A percentile compares a stretch with the other conserved stretches of the same genome.
Conservation (phyloP, 2,888 invertebrate genomes). For the Nasonia oneida region DNA sequence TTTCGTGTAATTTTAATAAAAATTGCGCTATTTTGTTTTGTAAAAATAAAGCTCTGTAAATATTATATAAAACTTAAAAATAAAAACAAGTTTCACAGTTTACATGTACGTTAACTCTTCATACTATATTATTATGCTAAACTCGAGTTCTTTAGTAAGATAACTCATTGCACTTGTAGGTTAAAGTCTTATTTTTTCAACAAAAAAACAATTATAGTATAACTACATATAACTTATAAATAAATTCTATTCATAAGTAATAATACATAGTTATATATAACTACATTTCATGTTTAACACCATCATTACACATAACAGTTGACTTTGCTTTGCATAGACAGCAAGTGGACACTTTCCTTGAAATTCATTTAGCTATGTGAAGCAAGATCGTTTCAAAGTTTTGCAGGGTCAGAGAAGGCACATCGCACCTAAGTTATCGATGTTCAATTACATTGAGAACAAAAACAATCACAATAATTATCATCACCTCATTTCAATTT, state of each 20-base stretch:
- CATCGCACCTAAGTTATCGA: slow-evolving; percentile 48
- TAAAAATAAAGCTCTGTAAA: slow-evolving; percentile 51
- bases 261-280: slow-evolving; percentile 37
- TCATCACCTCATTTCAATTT: slow-evolving; percentile 68
- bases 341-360: slow-evolving; percentile 20
- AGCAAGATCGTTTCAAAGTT: slow-evolving; percentile 39
- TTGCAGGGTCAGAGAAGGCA: slow-evolving; percentile 13
- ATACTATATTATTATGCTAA: slow-evolving; percentile 40
- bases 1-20: slow-evolving; percentile 15
- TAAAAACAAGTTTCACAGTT: slow-evolving; percentile 49
- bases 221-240: slow-evolving; percentile 33
- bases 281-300: slow-evolving; percentile 23
- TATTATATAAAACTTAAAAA: slow-evolving; percentile 32
- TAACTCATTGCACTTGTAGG: slow-evolving; percentile 47
- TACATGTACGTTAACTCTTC: slow-evolving; percentile 13
- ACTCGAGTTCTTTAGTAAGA: slow-evolving; percentile 1
- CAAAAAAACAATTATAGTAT: slow-evolving; percentile 40
- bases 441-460: slow-evolving; percentile 42
- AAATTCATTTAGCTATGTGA: slow-evolving; percentile 42
- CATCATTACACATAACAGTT: slow-evolving; percentile 25
- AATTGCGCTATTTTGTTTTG: slow-evolving; percentile 20
- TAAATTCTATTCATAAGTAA: slow-evolving; percentile 34
- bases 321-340: slow-evolving; percentile 31
- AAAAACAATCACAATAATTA: slow-evolving; percentile 61
- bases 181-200: slow-evolving; percentile 44